Conservation (phyloP, 2,888 invertebrate genomes). For the Synanthedon myopaeformis region DNA sequence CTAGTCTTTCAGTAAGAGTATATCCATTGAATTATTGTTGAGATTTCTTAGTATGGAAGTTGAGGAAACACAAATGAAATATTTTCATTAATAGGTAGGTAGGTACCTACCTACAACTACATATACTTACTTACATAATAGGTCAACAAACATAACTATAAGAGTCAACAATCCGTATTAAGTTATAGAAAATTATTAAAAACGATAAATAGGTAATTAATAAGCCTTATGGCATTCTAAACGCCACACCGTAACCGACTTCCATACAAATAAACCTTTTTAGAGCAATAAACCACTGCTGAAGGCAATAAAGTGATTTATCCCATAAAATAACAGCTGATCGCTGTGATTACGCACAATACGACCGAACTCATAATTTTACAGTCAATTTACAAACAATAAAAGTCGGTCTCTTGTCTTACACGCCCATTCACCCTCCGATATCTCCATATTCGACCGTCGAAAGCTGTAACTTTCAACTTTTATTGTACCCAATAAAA, state of each 20-base stretch:
- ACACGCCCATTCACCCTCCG: constrained; percentile 62
- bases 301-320: constrained; percentile 59
- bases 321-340: constrained; percentile 65
- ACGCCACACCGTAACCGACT: constrained; percentile 15
- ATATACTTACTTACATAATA: too few species aligned
- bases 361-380: constrained; percentile 68
- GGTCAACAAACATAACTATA: too few species aligned
- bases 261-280: constrained; percentile 42
- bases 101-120: too few species aligned
- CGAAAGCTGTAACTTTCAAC: constrained; percentile 57
- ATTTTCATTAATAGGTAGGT: too few species aligned
- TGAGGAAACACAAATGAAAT: too few species aligned
- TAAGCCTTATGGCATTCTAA: constrained; percentile 1
- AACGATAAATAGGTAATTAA: neutral
- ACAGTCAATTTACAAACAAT: constrained; percentile 72
- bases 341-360: constrained; percentile 62
- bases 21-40: too few species aligned
- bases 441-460: constrained; percentile 64
- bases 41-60: too few species aligned
- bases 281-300: constrained; percentile 47
- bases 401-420: constrained; percentile 67
- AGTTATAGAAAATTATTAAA: constrained; percentile 1
- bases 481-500: constrained; percentile 66
- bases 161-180: constrained; percentile 1
- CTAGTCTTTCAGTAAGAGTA: too few species aligned